Percentiles rank a stretch among this genome's conserved stretches.
These are phyloP conservation scores for Cotesia typhae DNA, from an alignment of 1,140 invertebrate species.

Conservation along the genomic window DNA sequence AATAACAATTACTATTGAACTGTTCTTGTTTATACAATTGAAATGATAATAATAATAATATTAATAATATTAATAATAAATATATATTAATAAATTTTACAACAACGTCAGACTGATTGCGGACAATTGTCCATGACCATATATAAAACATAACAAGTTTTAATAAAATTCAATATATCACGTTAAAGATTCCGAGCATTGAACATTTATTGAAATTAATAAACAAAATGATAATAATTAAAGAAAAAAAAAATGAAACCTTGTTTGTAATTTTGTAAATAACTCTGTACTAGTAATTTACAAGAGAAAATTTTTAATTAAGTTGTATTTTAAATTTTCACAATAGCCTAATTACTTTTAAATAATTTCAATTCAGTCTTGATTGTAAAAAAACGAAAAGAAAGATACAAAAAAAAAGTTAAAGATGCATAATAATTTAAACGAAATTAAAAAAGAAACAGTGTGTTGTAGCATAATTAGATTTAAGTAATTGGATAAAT, in stretches of 20 bases:
- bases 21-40: not conserved
- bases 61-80: not conserved
- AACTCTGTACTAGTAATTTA: not conserved
- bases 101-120: slow-evolving; percentile 20
- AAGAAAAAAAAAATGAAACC: not conserved
- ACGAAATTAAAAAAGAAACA: slow-evolving; percentile 1
- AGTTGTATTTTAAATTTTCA: not conserved
- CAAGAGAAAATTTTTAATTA: not conserved
- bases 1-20: no score
- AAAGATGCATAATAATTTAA: no score
- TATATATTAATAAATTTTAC: not conserved
- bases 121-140: slow-evolving; percentile 17
- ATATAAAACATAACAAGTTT: not conserved
- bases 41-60: not conserved
- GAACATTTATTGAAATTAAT: not conserved
- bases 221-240: no score
- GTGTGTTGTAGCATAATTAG: slow-evolving; percentile 15
- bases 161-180: not conserved
- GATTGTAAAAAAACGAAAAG: no score
- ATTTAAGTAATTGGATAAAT: not conserved
- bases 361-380: no score
- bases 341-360: no score
- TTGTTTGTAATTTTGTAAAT: slow-evolving; percentile 28
- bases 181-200: slow-evolving; percentile 13
- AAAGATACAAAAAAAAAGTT: no score